phyloP scores from a whole-genome alignment of 2,888 invertebrate genomes.

The Lucinisca nassula region DNA sequence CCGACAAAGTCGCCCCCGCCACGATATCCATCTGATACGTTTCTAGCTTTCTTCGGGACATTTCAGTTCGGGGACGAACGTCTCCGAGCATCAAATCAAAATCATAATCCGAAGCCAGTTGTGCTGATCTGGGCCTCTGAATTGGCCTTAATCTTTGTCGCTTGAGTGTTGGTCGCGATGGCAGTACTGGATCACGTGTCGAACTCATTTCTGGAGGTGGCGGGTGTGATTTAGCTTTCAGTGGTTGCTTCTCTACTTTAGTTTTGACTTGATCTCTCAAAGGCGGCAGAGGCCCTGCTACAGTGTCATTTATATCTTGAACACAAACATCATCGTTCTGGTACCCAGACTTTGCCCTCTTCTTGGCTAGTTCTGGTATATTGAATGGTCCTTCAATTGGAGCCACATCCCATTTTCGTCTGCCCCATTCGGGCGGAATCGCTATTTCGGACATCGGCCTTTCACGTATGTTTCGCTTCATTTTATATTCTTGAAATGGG shows the following conservation, averaged over 20 bases:
- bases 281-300: background rate
- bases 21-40: background rate
- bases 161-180: background rate
- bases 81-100: background rate
- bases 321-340: too few species aligned
- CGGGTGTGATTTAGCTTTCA: background rate
- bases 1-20: slow-evolving; percentile 28
- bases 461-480: slow-evolving; percentile 27
- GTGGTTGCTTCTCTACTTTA: background rate
- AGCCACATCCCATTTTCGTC: slow-evolving; percentile 52
- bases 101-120: background rate
- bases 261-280: background rate
- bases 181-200: background rate
- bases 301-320: background rate
- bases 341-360: background rate
- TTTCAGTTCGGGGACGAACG: background rate
- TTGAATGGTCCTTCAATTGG: slow-evolving; percentile 25
- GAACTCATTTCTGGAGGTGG: background rate
- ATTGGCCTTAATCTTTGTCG: background rate
- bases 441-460: slow-evolving; percentile 56
- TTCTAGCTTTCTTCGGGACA: background rate
- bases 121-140: background rate
- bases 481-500: slow-evolving; percentile 5
- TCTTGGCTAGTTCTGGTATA: background rate
- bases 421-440: slow-evolving; percentile 44